A percentile compares a stretch with the other conserved stretches of the same genome.
Evolutionary conservation across 2,113 vertebrate genomes (phyloP).

Genomic region (Hippocampus mohnikei): DNA sequence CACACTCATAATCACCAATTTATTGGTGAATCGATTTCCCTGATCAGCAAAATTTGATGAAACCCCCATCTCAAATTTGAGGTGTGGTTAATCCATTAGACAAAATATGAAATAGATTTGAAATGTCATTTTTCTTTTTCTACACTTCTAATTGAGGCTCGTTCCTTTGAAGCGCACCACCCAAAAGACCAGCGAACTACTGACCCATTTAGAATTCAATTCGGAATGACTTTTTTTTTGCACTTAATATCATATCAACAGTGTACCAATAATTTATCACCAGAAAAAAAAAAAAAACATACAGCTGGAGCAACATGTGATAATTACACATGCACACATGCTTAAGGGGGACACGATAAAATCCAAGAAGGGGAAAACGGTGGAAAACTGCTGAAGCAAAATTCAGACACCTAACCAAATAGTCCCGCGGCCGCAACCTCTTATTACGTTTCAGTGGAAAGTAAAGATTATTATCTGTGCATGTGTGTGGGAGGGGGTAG

Average conservation of each 20-base stretch:
- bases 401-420: constrained; percentile 22
- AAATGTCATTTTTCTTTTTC: neutral
- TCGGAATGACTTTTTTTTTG: neutral
- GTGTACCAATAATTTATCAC: neutral
- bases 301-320: neutral
- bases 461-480: constrained; percentile 7
- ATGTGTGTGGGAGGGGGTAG: neutral
- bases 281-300: neutral
- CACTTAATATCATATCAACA: neutral
- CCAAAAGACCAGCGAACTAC: neutral
- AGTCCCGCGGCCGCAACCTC: constrained; percentile 11
- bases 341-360: neutral
- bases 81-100: neutral
- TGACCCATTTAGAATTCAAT: neutral
- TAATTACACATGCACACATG: neutral
- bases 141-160: neutral
- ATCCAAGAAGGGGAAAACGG: constrained; percentile 10
- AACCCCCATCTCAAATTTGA: too few species aligned
- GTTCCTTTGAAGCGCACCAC: neutral
- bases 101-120: too few species aligned
- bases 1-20: neutral
- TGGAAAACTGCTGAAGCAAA: constrained; percentile 2
- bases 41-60: neutral
- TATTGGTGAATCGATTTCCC: neutral
- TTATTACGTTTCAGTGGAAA: constrained; percentile 39